These are phyloP conservation scores for Lanius collurio DNA, from an alignment of 2,113 vertebrate species.

Conservation along the genomic window DNA sequence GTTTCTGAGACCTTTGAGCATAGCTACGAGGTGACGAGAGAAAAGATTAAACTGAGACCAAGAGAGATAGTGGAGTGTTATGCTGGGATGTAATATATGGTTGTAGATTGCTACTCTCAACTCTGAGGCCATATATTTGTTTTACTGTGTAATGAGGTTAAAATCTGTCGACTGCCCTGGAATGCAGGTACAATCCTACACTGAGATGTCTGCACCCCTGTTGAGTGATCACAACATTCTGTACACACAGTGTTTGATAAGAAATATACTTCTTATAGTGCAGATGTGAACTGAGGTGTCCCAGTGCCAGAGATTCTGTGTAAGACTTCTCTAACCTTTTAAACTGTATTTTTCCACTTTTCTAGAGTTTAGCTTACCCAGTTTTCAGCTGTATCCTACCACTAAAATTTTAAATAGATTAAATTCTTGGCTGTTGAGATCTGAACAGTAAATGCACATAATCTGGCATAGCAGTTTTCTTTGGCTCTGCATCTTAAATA, in stretches of 20 bases:
- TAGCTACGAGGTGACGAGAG: not conserved
- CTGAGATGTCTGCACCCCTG: fast-evolving
- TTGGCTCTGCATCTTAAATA: not conserved
- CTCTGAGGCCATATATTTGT: not conserved
- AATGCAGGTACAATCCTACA: not conserved
- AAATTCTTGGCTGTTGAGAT: not conserved
- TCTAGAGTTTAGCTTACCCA: not conserved
- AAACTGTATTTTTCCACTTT: not conserved
- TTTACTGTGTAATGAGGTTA: not conserved
- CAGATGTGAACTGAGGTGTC: not conserved
- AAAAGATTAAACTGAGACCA: not conserved
- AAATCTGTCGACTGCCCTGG: not conserved
- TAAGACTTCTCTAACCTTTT: not conserved
- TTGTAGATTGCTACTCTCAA: not conserved
- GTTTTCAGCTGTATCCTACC: not conserved
- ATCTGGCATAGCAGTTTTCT: not conserved
- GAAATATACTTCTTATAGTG: not conserved
- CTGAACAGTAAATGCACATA: not conserved
- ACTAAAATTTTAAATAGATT: not conserved
- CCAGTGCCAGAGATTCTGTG: not conserved
- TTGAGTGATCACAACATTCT: not conserved
- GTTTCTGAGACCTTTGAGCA: not conserved
- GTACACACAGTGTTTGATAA: fast-evolving
- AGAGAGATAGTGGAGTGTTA: not conserved
- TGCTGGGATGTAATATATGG: fast-evolving